These are phyloP conservation scores for Cavia porcellus DNA, from an alignment of 2,113 vertebrate genomes.

Conservation along the genomic window DNA sequence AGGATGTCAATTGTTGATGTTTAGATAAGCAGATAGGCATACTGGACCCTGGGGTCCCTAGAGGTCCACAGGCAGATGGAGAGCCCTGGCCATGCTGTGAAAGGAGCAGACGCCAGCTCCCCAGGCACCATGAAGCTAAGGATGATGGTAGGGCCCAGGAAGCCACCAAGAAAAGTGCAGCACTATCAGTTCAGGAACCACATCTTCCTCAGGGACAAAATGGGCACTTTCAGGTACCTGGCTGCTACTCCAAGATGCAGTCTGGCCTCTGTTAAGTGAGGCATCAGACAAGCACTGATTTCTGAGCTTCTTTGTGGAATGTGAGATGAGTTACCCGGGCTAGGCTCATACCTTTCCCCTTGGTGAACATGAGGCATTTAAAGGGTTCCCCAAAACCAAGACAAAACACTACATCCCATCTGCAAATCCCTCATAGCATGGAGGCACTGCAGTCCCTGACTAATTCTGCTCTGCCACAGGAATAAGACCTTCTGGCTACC, in stretches of 20 bases:
- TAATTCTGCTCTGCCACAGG: not conserved
- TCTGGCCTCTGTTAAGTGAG: not conserved
- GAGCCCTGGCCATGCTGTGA: not conserved
- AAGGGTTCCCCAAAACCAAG: not conserved
- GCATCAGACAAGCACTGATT: not conserved
- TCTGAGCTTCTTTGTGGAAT: not conserved
- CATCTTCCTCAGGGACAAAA: not conserved
- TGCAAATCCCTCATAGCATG: not conserved
- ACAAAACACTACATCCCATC: not conserved
- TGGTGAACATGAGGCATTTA: not conserved
- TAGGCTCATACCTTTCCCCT: not conserved
- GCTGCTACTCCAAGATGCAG: not conserved
- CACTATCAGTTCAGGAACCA: not conserved
- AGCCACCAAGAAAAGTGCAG: too few species aligned
- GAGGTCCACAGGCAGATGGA: not conserved
- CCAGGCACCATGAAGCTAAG: accelerated
- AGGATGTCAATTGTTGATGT: not conserved
- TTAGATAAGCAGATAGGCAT: not conserved
- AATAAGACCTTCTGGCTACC: not conserved
- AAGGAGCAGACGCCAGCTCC: not conserved
- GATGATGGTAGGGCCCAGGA: not conserved
- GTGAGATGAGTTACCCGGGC: not conserved
- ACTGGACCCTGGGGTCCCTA: not conserved
- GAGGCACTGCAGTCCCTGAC: not conserved
- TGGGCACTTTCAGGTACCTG: not conserved